Evolutionary conservation across 1,140 invertebrate species (phyloP).

Genomic region (Hycleus phaleratus): DNA sequence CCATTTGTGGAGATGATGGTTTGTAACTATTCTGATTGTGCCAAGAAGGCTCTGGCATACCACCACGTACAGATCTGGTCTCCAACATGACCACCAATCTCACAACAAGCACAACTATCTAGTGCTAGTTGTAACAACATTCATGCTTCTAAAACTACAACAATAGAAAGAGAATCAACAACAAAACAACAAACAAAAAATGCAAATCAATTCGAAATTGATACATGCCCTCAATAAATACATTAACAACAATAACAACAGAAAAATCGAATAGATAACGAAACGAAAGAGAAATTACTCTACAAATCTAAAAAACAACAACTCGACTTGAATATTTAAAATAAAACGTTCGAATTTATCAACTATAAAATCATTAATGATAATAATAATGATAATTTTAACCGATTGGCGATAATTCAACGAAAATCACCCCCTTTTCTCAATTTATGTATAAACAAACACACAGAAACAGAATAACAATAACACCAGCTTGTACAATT

Average conservation of each 20-base stretch:
- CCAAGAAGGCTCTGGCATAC: conserved; percentile 41
- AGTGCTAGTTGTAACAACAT: conserved; percentile 34
- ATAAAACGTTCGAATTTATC: neutral
- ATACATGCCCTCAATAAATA: neutral
- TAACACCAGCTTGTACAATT: neutral
- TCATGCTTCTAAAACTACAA: conserved; percentile 41
- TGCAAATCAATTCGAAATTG: neutral
- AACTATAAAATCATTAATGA: too few relatives aligned
- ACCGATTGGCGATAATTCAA: too few relatives aligned
- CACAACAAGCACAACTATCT: conserved; percentile 32
- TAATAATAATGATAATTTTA: too few relatives aligned
- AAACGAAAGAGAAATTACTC: too few relatives aligned
- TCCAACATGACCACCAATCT: conserved; percentile 44
- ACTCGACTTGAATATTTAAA: neutral
- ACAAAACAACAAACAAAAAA: neutral
- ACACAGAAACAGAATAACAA: conserved; percentile 3
- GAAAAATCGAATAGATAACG: too few relatives aligned
- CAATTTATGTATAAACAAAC: neutral
- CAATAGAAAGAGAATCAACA: conserved; percentile 10
- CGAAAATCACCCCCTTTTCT: too few relatives aligned
- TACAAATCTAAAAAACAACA: too few relatives aligned
- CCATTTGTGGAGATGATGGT: conserved; percentile 42
- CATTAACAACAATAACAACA: too few relatives aligned
- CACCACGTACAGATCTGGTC: conserved; percentile 40
- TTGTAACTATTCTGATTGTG: conserved; percentile 41